Evolutionary conservation across 2,113 vertebrate genomes (phyloP), one percentile per base, ranked within the genome.

Genomic region (Illadopsis cleaveri): DNA sequence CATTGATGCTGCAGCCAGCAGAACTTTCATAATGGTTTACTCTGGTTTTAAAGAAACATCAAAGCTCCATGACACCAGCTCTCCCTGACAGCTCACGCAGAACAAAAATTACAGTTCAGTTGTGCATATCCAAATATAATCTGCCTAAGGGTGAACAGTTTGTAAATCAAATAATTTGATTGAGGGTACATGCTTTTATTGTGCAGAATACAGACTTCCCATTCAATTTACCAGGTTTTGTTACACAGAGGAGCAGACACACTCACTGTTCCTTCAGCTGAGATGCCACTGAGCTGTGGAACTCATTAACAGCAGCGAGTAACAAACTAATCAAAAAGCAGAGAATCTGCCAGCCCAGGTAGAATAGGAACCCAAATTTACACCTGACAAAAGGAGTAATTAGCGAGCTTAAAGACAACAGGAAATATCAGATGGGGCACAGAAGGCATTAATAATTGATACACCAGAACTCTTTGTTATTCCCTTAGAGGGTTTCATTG

Each of bases 361-460:
- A 96, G 96, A 93, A 92, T 90, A 89, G 92, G 95, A 97, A 91
- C 77, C 96, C 96, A 93, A 96, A 93, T 91, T 94, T 94, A 94
- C 90, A 97, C 96, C 97, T 97, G 97, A 97, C 97, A 97, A 96
- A 98, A 81, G 80, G 78, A 95, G 94, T 96, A 96, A 98, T 98
- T 98, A 97, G 96, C 51, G 31, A 96, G 96, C 92, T 96, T 94
- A 97, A 96, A 94, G 86, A 96, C 97, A 97, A 96, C 88, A 97
- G 95, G 89, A 86, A 84, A 93, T 97, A 97, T 95, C 92, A 93
- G 97, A 94, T 82, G 97, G 97, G 97, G 96, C 94, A 81, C 65
- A 40, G 20, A 93, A 94, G 10, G 10, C 96, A 96, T 98, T 95
- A 97, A 98, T 98, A 96, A 98, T 97, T 97, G 97, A 97, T 97